Evolutionary conservation across 2,797 vertebrate species (phyloP).

Genomic region (Acanthiza pusilla): DNA sequence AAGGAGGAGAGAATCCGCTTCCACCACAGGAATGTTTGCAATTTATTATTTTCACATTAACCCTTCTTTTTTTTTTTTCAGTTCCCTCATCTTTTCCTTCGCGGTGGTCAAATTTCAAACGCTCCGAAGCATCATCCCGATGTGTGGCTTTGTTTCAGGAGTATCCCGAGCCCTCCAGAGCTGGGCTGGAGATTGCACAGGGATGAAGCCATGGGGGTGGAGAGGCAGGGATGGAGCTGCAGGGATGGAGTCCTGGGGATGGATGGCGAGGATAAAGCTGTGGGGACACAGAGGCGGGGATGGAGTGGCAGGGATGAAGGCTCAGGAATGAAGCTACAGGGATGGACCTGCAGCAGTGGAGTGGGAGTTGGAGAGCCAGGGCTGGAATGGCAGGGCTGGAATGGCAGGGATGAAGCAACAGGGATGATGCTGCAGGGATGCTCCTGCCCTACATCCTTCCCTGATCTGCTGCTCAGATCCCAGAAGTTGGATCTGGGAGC

Average conservation of each 20-base stretch:
- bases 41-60: slow-evolving; percentile 69
- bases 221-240: not conserved
- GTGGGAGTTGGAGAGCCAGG: not conserved
- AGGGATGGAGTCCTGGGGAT: not conserved
- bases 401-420: not conserved
- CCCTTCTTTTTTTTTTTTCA: not conserved
- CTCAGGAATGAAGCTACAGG: not conserved
- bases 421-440: not conserved
- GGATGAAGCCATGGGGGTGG: not conserved
- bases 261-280: not conserved
- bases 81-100: slow-evolving; percentile 30
- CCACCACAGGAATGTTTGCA: slow-evolving; percentile 72
- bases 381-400: not conserved
- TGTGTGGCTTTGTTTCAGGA: not conserved
- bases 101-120: slow-evolving; percentile 31
- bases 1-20: slow-evolving; percentile 69
- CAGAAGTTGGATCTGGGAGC: accelerated
- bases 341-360: not conserved
- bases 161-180: not conserved
- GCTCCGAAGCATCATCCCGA: not conserved
- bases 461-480: not conserved
- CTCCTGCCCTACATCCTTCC: not conserved
- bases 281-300: not conserved
- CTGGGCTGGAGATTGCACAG: not conserved
- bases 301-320: not conserved